Evolutionary conservation across 2,113 vertebrate genomes (phyloP).

Genomic region (Gymnarchus niloticus): DNA sequence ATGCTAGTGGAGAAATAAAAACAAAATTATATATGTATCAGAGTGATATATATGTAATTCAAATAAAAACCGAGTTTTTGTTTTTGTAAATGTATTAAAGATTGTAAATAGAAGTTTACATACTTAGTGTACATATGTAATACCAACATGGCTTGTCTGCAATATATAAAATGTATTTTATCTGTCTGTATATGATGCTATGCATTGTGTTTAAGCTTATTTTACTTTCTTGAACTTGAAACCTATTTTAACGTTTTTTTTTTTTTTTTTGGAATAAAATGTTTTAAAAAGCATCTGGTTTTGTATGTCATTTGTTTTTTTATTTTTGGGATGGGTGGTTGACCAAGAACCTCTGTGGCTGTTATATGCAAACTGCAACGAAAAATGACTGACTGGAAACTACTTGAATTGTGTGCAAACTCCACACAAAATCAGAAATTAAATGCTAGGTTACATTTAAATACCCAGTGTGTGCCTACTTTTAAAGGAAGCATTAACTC

Average conservation of each 20-base stretch:
- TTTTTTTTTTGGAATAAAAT: constrained; percentile 74
- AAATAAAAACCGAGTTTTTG: constrained; percentile 62
- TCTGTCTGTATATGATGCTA: constrained; percentile 99
- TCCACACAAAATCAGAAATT: not conserved
- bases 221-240: constrained; percentile 96
- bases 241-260: constrained; percentile 97
- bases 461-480: not conserved
- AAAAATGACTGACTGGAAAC: not conserved
- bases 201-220: constrained; percentile 87
- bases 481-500: not conserved
- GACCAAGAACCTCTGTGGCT: not conserved
- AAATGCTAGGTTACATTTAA: not conserved
- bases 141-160: constrained; percentile 92
- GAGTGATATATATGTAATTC: constrained; percentile 63
- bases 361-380: not conserved
- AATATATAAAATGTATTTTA: constrained; percentile 97
- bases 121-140: constrained; percentile 96
- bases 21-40: constrained; percentile 60
- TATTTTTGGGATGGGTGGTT: not conserved
- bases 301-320: constrained; percentile 16
- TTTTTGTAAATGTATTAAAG: constrained; percentile 94
- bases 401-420: not conserved
- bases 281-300: constrained; percentile 72
- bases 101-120: constrained; percentile 98
- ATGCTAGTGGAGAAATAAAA: constrained; percentile 76